Conservation (phyloP, 2,888 invertebrate species). For the Sphinx pinastri region DNA sequence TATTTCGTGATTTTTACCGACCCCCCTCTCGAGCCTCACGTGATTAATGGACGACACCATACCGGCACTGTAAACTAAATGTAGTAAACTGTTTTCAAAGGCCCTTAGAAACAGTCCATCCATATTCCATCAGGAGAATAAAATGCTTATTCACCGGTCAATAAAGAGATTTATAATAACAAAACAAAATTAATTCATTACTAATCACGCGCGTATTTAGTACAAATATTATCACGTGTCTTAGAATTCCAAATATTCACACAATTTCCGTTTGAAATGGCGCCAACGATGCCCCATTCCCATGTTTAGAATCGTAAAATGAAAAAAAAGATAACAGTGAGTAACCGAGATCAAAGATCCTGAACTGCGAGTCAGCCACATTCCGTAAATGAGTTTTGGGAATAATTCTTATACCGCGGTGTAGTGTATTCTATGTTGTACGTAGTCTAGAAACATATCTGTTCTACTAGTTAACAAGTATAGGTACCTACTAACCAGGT, state of each 20-base stretch:
- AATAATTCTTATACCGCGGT: neutral
- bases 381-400: neutral
- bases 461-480: too few species aligned
- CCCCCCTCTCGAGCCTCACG: too few species aligned
- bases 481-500: too few species aligned
- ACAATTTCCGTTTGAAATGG: slow-evolving; percentile 55
- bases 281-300: slow-evolving; percentile 57
- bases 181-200: slow-evolving; percentile 15
- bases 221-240: slow-evolving; percentile 32
- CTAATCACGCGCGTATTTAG: slow-evolving; percentile 3
- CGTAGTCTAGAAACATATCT: too few species aligned
- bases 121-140: neutral
- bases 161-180: neutral
- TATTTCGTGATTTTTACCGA: too few species aligned
- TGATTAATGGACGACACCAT: too few species aligned
- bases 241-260: slow-evolving; percentile 37
- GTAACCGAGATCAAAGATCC: slow-evolving; percentile 9
- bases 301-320: slow-evolving; percentile 42
- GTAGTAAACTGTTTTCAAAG: neutral
- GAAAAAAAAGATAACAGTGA: slow-evolving; percentile 1
- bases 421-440: too few species aligned
- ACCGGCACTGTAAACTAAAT: too few species aligned
- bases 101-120: neutral
- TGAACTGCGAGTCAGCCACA: neutral
- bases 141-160: neutral